A percentile compares a stretch with the other conserved stretches of the same genome.
These are phyloP conservation scores for Gallinago solitaria DNA, from an alignment of 2,797 vertebrate species.

Conservation along the genomic window DNA sequence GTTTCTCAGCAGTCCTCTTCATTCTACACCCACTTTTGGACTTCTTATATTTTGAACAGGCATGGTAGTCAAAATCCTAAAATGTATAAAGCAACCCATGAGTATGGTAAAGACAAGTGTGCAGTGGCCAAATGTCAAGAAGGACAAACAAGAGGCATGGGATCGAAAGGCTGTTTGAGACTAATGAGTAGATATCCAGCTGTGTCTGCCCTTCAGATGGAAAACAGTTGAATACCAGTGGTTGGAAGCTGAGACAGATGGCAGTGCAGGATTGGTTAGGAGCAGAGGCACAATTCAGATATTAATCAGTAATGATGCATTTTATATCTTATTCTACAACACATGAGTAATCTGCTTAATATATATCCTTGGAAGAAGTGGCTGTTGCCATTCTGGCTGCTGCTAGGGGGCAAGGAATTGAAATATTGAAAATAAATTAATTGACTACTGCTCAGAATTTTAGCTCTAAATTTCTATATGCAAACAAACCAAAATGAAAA, in stretches of 20 bases:
- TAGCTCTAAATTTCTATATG: neutral
- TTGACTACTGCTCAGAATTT: neutral
- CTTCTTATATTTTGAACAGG: neutral
- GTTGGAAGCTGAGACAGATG: constrained; percentile 27
- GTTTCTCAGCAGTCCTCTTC: neutral
- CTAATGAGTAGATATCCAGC: neutral
- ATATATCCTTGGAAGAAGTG: neutral
- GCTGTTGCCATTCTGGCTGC: neutral
- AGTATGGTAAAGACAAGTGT: neutral
- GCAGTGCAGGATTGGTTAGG: neutral
- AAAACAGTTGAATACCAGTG: neutral
- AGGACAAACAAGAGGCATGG: neutral
- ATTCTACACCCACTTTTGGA: neutral
- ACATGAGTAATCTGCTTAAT: constrained; percentile 7
- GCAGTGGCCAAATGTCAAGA: neutral
- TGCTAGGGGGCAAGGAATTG: neutral
- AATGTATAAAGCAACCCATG: neutral
- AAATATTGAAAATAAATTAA: neutral
- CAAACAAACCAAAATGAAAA: neutral
- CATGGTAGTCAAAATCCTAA: neutral
- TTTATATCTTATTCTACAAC: neutral
- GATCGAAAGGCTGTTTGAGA: neutral
- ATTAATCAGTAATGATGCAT: neutral
- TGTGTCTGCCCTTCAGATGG: neutral
- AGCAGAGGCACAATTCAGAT: neutral